phyloP scores from a whole-genome alignment of 2,888 invertebrate species.

The Drosophila meridiana region DNA sequence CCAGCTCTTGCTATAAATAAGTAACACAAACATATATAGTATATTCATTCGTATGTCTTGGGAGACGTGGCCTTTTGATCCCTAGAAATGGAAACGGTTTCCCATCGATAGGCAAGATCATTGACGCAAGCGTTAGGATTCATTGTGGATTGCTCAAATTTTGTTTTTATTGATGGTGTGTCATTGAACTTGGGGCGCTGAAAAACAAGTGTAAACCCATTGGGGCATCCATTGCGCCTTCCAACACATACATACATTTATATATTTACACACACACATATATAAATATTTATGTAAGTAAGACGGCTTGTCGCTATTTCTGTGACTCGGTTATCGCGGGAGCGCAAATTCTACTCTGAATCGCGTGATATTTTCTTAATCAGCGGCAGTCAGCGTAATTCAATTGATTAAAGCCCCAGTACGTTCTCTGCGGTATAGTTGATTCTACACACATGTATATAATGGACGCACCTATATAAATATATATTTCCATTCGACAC shows the following conservation, averaged over 20 bases:
- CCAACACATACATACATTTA: not conserved
- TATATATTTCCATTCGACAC: slow-evolving; percentile 42
- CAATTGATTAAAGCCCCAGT: slow-evolving; percentile 72
- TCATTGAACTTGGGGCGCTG: slow-evolving; percentile 64
- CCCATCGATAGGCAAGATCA: slow-evolving; percentile 48
- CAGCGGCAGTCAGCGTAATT: slow-evolving; percentile 61
- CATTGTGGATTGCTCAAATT: slow-evolving; percentile 2
- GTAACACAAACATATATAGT: not conserved
- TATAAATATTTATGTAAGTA: not conserved
- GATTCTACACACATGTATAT: slow-evolving; percentile 29
- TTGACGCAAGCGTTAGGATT: slow-evolving; percentile 52
- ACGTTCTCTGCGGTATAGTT: slow-evolving; percentile 32
- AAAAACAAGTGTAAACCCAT: slow-evolving; percentile 37
- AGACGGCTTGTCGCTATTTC: slow-evolving; percentile 22
- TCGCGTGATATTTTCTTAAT: slow-evolving; percentile 81
- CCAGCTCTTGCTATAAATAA: not conserved
- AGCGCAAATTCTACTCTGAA: slow-evolving; percentile 77
- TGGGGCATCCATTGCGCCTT: slow-evolving; percentile 11
- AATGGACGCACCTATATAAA: slow-evolving; percentile 2
- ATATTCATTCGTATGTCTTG: not conserved
- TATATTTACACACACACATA: not conserved
- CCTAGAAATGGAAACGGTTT: slow-evolving; percentile 25
- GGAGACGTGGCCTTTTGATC: slow-evolving; percentile 45
- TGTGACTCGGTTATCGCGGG: slow-evolving; percentile 42
- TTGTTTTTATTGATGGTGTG: slow-evolving; percentile 20